These are phyloP conservation scores for Cichladusa arquata DNA, from an alignment of 2,113 vertebrate species.

Conservation along the genomic window DNA sequence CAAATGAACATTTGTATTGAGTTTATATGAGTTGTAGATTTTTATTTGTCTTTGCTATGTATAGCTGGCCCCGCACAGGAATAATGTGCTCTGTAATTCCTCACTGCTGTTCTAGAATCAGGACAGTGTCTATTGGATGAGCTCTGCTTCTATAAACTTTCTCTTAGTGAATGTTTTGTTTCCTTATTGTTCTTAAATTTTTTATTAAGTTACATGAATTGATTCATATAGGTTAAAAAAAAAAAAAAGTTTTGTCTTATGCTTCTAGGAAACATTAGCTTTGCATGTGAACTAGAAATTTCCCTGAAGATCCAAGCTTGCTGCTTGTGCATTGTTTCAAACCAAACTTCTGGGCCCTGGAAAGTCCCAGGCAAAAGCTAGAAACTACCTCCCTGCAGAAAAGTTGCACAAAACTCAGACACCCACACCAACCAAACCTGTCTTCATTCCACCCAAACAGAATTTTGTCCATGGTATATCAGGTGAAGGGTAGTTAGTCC, in stretches of 20 bases:
- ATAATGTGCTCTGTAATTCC: not conserved
- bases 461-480: not conserved
- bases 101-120: not conserved
- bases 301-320: not conserved
- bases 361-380: not conserved
- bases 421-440: rapidly evolving
- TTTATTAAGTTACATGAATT: not conserved
- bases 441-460: not conserved
- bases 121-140: not conserved
- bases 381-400: not conserved
- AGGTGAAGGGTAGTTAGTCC: not conserved
- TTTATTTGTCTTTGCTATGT: not conserved
- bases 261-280: not conserved
- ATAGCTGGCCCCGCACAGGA: not conserved
- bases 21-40: not conserved
- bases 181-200: not conserved
- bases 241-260: not conserved
- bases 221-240: not conserved
- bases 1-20: not conserved
- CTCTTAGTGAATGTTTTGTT: not conserved
- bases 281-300: not conserved
- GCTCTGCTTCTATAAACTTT: not conserved
- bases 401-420: not conserved
- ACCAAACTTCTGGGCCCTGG: not conserved
- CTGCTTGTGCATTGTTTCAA: not conserved